Percentiles rank a stretch among this genome's conserved stretches.
phyloP scores from a whole-genome alignment of 2,888 invertebrate genomes.

The Petrolisthes cinctipes region DNA sequence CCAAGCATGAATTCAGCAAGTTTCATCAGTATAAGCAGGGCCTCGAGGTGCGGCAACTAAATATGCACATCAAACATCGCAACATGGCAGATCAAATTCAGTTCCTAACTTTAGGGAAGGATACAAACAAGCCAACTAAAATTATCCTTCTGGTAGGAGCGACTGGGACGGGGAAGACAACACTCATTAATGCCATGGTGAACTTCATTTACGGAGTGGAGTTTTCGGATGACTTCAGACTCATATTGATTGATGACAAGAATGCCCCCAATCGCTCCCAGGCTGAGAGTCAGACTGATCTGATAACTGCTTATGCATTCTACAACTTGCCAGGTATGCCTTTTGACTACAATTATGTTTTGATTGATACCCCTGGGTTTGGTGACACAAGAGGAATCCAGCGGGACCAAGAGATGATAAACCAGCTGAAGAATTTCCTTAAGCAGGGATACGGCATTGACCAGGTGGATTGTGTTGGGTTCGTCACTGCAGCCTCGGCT shows the following conservation, averaged over 20 bases:
- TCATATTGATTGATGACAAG: conserved; percentile 48
- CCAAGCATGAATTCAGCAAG: too few relatives aligned
- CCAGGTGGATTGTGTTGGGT: too few relatives aligned
- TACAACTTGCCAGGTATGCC: too few relatives aligned
- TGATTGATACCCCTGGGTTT: conserved; percentile 62
- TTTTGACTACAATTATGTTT: too few relatives aligned
- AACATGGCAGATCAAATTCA: conserved; percentile 36
- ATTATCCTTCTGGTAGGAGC: conserved; percentile 55
- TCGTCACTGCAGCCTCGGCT: too few relatives aligned
- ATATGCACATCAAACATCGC: conserved; percentile 38
- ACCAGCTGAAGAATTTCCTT: conserved; percentile 37
- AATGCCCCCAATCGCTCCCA: too few relatives aligned
- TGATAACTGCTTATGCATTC: too few relatives aligned
- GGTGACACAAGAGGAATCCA: conserved; percentile 58
- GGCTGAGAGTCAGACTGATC: too few relatives aligned
- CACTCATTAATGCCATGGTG: conserved; percentile 63
- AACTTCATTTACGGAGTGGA: conserved; percentile 57
- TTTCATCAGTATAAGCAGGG: too few relatives aligned
- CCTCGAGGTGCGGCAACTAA: conserved; percentile 30
- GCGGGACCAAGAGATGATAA: conserved; percentile 47
- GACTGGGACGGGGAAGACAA: conserved; percentile 62
- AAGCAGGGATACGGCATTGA: conserved; percentile 54
- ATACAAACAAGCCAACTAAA: conserved; percentile 37
- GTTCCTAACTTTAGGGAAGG: conserved; percentile 27
- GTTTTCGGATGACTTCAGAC: conserved; percentile 49